Conservation (phyloP, 1,140 invertebrate species). For the Cheumatopsyche charites region DNA sequence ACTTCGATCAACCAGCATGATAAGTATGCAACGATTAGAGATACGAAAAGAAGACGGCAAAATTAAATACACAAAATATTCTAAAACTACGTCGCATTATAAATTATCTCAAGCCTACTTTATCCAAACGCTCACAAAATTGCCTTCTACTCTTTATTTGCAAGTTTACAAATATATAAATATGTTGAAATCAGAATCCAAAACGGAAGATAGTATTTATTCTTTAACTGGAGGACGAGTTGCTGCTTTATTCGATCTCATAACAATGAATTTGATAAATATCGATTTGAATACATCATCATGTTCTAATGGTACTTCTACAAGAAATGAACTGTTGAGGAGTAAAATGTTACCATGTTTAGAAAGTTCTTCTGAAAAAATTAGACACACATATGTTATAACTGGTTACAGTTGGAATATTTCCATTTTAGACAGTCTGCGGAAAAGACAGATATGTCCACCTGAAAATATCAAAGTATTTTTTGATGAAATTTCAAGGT, state of each 20-base stretch:
- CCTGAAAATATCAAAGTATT: too few relatives aligned
- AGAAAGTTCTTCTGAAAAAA: not conserved
- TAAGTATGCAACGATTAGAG: conserved; percentile 55
- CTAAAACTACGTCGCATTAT: conserved; percentile 17
- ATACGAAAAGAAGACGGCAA: conserved; percentile 49
- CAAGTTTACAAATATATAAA: conserved; percentile 24
- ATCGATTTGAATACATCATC: conserved; percentile 31
- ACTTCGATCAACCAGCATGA: conserved; percentile 63
- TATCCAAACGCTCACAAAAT: conserved; percentile 7
- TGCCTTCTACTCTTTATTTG: conserved; percentile 36
- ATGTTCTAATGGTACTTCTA: too few relatives aligned
- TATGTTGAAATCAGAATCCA: not conserved
- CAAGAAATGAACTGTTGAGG: too few relatives aligned
- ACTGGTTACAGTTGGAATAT: not conserved
- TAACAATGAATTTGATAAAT: not conserved
- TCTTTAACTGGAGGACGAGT: conserved; percentile 28
- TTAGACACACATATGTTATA: not conserved
- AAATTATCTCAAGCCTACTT: conserved; percentile 38
- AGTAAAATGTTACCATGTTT: too few relatives aligned
- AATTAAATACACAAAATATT: conserved; percentile 12
- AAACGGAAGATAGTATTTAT: not conserved
- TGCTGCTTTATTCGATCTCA: conserved; percentile 37
- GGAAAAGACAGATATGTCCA: not conserved
- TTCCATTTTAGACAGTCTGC: not conserved
- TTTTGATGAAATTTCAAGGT: too few relatives aligned